Percentiles rank a stretch among this genome's conserved stretches.
These are phyloP conservation scores for Anoura caudifer DNA, from an alignment of 2,113 vertebrate species.

Conservation along the genomic window DNA sequence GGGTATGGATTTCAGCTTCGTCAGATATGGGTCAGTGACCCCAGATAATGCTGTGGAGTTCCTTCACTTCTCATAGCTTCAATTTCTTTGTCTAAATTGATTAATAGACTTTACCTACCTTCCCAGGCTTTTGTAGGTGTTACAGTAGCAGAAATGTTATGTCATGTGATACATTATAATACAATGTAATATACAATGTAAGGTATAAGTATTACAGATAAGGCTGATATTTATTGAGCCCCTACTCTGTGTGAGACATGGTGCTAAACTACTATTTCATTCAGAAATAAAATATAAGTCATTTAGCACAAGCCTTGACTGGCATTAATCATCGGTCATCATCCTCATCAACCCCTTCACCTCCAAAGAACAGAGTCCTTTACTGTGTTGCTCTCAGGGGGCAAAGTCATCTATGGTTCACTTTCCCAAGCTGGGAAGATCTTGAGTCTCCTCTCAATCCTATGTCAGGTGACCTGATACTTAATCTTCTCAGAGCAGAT, in stretches of 20 bases:
- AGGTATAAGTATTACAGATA: not conserved
- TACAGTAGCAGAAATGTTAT: not conserved
- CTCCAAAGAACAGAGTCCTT: not conserved
- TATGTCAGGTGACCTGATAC: not conserved
- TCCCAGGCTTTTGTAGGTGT: not conserved
- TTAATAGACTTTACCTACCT: not conserved
- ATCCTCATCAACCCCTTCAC: not conserved
- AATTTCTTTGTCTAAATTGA: not conserved
- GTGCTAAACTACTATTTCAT: not conserved
- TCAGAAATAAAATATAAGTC: constrained; percentile 1
- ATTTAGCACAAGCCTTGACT: not conserved
- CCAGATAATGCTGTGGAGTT: not conserved
- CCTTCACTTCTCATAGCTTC: not conserved
- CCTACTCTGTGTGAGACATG: not conserved
- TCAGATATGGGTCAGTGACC: not conserved
- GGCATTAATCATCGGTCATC: not conserved
- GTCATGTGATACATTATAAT: not conserved
- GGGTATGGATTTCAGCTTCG: not conserved
- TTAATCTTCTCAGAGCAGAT: not conserved
- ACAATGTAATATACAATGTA: not conserved
- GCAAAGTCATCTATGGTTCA: not conserved
- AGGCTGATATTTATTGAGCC: not conserved
- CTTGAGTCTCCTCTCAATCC: not conserved
- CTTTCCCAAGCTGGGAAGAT: not conserved
- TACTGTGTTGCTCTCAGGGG: not conserved